Percentiles rank a stretch among this genome's conserved stretches.
Conservation (phyloP, 2,797 vertebrate genomes). For the Psittacula echo region DNA sequence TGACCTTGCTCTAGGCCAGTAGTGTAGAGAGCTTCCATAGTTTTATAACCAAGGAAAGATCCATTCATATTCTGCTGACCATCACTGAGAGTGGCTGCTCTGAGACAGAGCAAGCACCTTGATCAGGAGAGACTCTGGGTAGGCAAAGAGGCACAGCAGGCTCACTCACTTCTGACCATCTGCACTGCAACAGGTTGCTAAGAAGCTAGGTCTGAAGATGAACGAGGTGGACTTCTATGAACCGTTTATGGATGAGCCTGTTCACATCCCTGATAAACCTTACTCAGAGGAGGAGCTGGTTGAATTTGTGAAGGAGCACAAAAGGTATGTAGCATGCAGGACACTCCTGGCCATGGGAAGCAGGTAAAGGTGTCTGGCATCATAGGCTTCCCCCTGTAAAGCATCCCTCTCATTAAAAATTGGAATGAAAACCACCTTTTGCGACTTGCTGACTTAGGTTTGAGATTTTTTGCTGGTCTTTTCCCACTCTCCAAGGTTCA, state of each 20-base stretch:
- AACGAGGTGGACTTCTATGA: slow-evolving; percentile 98
- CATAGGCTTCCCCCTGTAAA: neutral
- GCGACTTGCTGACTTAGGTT: neutral
- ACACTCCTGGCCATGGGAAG: neutral
- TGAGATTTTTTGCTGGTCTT: neutral
- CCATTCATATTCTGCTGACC: neutral
- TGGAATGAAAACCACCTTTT: neutral
- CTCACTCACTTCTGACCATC: neutral
- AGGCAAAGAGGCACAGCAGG: neutral
- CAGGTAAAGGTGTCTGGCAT: neutral
- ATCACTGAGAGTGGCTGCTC: neutral
- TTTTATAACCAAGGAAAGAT: neutral
- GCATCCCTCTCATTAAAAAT: neutral
- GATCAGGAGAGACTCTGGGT: neutral
- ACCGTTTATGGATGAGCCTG: slow-evolving; percentile 95
- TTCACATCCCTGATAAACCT: slow-evolving; percentile 91
- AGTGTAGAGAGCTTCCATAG: neutral
- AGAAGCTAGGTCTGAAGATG: slow-evolving; percentile 92
- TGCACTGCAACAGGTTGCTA: slow-evolving; percentile 87
- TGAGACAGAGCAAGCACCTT: neutral
- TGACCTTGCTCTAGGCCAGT: neutral
- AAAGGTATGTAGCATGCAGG: slow-evolving; percentile 78
- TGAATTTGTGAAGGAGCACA: slow-evolving; percentile 92
- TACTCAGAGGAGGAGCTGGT: slow-evolving; percentile 91
- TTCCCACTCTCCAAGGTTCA: neutral